Evolutionary conservation across 2,797 vertebrate species (phyloP).

Genomic region (Malacoraja senta): DNA sequence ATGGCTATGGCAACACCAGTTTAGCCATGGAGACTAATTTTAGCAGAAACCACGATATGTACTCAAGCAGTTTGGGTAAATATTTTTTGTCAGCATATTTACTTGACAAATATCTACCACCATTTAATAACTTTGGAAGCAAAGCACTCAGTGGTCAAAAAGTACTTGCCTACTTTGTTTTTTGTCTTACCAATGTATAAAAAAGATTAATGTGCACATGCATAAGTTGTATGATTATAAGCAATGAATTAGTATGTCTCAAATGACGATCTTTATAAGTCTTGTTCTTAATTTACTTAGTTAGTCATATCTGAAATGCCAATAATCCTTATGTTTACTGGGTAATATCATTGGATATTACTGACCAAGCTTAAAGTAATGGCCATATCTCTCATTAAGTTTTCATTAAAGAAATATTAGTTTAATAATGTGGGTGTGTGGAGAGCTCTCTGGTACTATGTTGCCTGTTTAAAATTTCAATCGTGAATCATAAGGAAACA

Average conservation of each 20-base stretch:
- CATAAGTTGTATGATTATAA: too few species aligned
- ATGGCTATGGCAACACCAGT: too few species aligned
- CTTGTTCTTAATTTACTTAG: too few species aligned
- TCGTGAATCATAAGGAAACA: neutral
- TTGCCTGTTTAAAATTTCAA: neutral
- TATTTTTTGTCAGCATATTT: neutral
- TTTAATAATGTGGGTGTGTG: conserved; percentile 5
- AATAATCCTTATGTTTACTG: neutral
- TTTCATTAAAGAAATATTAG: neutral
- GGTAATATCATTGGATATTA: neutral
- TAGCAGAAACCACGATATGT: neutral
- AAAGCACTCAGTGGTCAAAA: neutral
- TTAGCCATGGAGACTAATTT: neutral
- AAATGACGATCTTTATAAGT: too few species aligned
- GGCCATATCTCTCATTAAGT: neutral
- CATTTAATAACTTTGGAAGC: neutral
- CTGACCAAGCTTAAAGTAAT: neutral
- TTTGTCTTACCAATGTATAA: too few species aligned
- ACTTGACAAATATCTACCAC: neutral
- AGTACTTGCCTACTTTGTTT: neutral
- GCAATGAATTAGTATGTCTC: too few species aligned
- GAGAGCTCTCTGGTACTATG: neutral
- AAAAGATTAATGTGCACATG: too few species aligned
- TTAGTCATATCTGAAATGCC: neutral
- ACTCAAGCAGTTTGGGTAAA: neutral